A percentile compares a stretch with the other conserved stretches of the same genome.
Evolutionary conservation across 1,140 invertebrate species (phyloP).

Genomic region (Polypedilum vanderplanki): DNA sequence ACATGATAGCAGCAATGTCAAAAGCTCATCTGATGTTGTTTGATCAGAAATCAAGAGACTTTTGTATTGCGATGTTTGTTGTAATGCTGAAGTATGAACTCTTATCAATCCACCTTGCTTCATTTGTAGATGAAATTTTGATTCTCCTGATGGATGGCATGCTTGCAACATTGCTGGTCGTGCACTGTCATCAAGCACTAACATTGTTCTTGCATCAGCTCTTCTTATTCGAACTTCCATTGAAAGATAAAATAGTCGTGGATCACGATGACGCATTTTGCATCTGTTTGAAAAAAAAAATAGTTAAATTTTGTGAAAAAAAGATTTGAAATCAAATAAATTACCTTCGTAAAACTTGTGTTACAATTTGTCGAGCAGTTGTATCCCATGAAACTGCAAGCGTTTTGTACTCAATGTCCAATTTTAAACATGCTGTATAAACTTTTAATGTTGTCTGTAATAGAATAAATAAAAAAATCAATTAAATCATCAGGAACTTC

Average conservation of each 20-base stretch:
- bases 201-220: slow-evolving; percentile 69
- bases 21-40: slow-evolving; percentile 82
- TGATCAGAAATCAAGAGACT: slow-evolving; percentile 80
- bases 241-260: slow-evolving; percentile 84
- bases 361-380: slow-evolving; percentile 76
- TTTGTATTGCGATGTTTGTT: slow-evolving; percentile 88
- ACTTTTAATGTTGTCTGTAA: slow-evolving; percentile 85
- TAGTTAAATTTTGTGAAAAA: slow-evolving; percentile 46
- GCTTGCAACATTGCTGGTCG: slow-evolving; percentile 80
- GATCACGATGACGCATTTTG: slow-evolving; percentile 83
- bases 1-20: slow-evolving; percentile 76
- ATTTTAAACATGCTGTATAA: slow-evolving; percentile 76
- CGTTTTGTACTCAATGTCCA: slow-evolving; percentile 91
- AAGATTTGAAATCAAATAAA: too few relatives aligned
- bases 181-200: slow-evolving; percentile 81
- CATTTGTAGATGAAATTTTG: slow-evolving; percentile 80
- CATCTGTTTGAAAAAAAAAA: slow-evolving; percentile 28
- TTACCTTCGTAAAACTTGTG: slow-evolving; percentile 77
- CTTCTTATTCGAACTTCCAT: slow-evolving; percentile 84
- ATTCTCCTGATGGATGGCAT: slow-evolving; percentile 85
- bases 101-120: slow-evolving; percentile 78
- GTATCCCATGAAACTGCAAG: slow-evolving; percentile 78
- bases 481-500: neutral
- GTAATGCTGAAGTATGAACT: slow-evolving; percentile 82
- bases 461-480: slow-evolving; percentile 39